Base-by-base conservation (phyloP, 2,888 invertebrate species). In the Petrolisthes manimaculis region DNA sequence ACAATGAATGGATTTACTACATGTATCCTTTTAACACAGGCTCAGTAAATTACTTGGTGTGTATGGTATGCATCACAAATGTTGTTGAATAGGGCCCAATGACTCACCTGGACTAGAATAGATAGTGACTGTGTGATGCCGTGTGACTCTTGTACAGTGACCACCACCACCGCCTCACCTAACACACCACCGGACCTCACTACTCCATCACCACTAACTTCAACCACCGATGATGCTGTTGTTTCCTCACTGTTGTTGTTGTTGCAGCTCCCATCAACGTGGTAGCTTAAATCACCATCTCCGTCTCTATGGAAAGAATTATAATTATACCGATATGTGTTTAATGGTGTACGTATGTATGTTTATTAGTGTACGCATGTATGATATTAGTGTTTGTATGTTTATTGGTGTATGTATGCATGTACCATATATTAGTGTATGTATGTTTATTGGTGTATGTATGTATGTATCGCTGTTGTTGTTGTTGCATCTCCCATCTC, bases 51-150 rank as follows among this genome's bases (percentile, higher is more conserved):
- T 2, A 37, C 37, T 37, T 37, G 37, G 37, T 37, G 37, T 37
- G 37, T 37, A 37, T 37, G 37, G 37, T 37, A 37, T 37, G 37
- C 37, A 37, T 2, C 37, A 37, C 24, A 79, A 54, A 24, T 9
- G 37, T 9, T 18, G 55, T 53, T 8, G 54, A 61, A 18, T 71
- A n/a, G 53, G 24, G 24, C 69, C n/a, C n/a, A 69, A 77, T 24
- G n/a, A 83, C 83, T 86, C 53, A 89, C 90, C 89, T 90, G 89
- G 67, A 89, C 87, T 21, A 89, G 83, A 12, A 90, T 55, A 37
- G 89, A 53, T 12, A 88, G n/a, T 56, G 71, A 86, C 71, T 91
- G 91, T 21, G 82, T 61, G 54, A 91, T 83, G 5, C 89, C 91
- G 69, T 83, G 84, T 21, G 56, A 77, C 85, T 89, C 91, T 9